Evolutionary conservation across 2,797 vertebrate species (phyloP).

Genomic region (Sphenodon punctatus): DNA sequence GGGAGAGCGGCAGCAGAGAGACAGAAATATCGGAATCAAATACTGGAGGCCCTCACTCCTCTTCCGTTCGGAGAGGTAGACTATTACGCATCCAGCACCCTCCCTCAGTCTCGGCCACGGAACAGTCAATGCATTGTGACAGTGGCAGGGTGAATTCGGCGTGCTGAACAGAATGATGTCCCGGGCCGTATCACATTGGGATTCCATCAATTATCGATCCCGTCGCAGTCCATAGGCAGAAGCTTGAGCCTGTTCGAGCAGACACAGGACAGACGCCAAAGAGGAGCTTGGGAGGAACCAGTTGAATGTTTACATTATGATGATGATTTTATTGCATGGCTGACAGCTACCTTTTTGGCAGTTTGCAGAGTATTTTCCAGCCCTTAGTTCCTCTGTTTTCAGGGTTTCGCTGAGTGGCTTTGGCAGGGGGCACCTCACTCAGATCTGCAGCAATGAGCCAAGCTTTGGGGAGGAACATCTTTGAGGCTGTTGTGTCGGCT

Average conservation of each 20-base stretch:
- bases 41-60: neutral
- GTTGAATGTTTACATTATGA: rapidly evolving
- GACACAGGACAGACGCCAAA: neutral
- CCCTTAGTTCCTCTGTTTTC: rapidly evolving
- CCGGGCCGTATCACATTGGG: constrained; percentile 62
- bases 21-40: neutral
- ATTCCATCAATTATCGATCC: constrained; percentile 73
- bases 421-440: too few species aligned
- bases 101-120: constrained; percentile 2
- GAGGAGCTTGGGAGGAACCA: neutral
- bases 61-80: neutral
- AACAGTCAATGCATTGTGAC: constrained; percentile 67
- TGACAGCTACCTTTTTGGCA: rapidly evolving
- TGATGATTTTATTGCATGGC: rapidly evolving
- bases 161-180: constrained; percentile 67
- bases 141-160: constrained; percentile 66
- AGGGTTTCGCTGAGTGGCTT: too few species aligned
- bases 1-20: neutral
- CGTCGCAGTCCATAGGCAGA: constrained; percentile 48
- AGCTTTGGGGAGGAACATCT: too few species aligned
- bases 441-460: too few species aligned
- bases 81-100: neutral
- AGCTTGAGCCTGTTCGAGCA: neutral
- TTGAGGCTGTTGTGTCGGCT: too few species aligned
- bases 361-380: rapidly evolving